A percentile compares a stretch with the other conserved stretches of the same genome.
These are phyloP conservation scores for Rafetus swinhoei DNA, from an alignment of 2,113 vertebrate genomes.

Conservation along the genomic window DNA sequence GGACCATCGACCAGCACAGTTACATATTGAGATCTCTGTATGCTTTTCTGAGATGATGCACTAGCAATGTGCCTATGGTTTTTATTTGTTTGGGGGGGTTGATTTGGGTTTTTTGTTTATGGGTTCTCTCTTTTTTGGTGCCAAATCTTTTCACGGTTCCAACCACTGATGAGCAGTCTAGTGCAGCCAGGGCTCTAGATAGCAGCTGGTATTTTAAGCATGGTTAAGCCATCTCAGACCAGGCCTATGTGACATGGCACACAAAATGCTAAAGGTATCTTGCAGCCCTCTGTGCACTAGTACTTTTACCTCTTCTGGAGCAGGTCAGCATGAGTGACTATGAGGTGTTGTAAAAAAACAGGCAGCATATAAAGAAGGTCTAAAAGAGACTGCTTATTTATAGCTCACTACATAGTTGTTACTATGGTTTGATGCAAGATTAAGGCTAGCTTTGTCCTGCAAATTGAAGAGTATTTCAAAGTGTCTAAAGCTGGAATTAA, in stretches of 20 bases:
- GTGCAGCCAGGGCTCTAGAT: neutral
- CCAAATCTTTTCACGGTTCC: neutral
- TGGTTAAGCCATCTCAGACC: neutral
- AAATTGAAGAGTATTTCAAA: neutral
- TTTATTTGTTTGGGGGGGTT: no score
- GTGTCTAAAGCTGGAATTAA: neutral
- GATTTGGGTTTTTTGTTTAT: no score
- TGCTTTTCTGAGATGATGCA: no score
- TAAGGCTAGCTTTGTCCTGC: neutral
- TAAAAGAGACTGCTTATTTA: neutral
- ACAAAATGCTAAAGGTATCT: neutral
- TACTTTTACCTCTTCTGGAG: accelerated
- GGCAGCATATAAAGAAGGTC: neutral
- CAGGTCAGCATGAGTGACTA: neutral
- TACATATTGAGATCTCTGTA: neutral
- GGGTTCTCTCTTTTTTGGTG: neutral
- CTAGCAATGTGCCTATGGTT: neutral
- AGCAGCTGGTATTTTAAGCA: neutral
- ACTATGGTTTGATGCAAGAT: neutral
- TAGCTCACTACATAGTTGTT: neutral
- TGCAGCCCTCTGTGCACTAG: neutral
- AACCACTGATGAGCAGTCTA: neutral
- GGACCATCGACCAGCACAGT: neutral
- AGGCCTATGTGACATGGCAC: neutral
- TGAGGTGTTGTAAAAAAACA: neutral